A percentile compares a stretch with the other conserved stretches of the same genome.
phyloP scores from a whole-genome alignment of 2,113 vertebrate species.

The Eira barbara region DNA sequence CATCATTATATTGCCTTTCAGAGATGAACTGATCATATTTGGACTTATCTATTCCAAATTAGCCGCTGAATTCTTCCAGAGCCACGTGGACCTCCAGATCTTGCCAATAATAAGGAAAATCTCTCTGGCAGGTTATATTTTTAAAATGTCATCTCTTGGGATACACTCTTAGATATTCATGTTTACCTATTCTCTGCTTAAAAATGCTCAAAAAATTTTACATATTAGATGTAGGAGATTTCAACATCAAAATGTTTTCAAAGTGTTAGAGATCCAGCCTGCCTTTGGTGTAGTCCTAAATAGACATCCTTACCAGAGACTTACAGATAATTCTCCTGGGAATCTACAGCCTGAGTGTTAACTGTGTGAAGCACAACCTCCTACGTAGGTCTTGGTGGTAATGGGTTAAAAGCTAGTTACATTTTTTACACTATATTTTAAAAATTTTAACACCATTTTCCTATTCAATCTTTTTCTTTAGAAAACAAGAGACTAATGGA shows the following conservation, averaged over 20 bases:
- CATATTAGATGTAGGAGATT: neutral
- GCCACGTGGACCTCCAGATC: neutral
- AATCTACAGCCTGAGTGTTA: neutral
- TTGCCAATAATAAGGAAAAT: constrained; percentile 17
- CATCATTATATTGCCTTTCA: neutral
- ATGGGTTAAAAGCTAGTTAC: neutral
- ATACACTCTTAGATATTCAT: constrained; percentile 45
- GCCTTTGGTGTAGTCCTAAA: neutral
- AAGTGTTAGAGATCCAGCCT: constrained; percentile 13
- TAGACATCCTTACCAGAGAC: neutral
- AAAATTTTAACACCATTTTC: neutral
- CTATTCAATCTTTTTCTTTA: constrained; percentile 24
- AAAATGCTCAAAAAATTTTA: constrained; percentile 25
- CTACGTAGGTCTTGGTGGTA: neutral
- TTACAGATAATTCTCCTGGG: neutral
- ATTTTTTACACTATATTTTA: neutral
- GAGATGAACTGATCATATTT: neutral
- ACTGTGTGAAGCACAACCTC: neutral
- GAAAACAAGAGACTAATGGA: constrained; percentile 44
- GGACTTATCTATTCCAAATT: neutral
- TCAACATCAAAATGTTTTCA: constrained; percentile 29
- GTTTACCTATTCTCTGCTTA: constrained; percentile 34
- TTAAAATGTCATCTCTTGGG: constrained; percentile 42
- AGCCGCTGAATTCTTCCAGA: neutral
- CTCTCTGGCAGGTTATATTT: constrained; percentile 1